These are phyloP conservation scores for Volucella inflata DNA, from an alignment of 2,888 invertebrate genomes.

Conservation along the genomic window DNA sequence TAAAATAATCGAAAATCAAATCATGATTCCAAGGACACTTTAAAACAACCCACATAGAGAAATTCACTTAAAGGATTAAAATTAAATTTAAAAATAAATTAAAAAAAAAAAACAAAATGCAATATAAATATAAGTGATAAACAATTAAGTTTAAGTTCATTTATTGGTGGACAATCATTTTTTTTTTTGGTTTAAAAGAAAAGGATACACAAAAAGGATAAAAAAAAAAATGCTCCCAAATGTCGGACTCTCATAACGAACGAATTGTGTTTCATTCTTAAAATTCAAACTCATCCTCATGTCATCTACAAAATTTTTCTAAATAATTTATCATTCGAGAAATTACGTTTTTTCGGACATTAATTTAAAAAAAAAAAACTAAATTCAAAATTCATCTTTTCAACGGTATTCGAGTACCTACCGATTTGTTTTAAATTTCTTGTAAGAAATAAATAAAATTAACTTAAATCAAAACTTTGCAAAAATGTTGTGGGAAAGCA, in stretches of 20 bases:
- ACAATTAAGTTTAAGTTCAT: constrained; percentile 37
- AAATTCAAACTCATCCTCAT: constrained; percentile 40
- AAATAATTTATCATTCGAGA: constrained; percentile 40
- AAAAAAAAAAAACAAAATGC: constrained; percentile 57
- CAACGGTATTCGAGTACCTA: background rate
- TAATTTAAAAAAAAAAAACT: constrained; percentile 13
- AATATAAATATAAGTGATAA: constrained; percentile 73
- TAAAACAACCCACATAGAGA: constrained; percentile 14
- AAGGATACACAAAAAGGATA: constrained; percentile 57
- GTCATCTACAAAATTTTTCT: constrained; percentile 22
- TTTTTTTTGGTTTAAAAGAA: background rate
- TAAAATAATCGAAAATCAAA: constrained; percentile 32
- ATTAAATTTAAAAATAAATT: constrained; percentile 4
- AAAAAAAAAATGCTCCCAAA: constrained; percentile 56
- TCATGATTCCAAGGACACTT: constrained; percentile 72
- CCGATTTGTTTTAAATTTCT: background rate
- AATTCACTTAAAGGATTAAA: background rate
- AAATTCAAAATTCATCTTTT: background rate
- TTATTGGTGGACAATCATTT: constrained; percentile 54
- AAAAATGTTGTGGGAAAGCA: constrained; percentile 83
- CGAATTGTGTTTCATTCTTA: constrained; percentile 39
- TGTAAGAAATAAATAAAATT: constrained; percentile 33
- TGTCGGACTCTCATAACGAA: constrained; percentile 47
- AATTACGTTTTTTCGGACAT: constrained; percentile 64
- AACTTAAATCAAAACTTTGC: constrained; percentile 52